Conservation (phyloP, 2,888 invertebrate genomes). For the Calameuta pallipes region DNA sequence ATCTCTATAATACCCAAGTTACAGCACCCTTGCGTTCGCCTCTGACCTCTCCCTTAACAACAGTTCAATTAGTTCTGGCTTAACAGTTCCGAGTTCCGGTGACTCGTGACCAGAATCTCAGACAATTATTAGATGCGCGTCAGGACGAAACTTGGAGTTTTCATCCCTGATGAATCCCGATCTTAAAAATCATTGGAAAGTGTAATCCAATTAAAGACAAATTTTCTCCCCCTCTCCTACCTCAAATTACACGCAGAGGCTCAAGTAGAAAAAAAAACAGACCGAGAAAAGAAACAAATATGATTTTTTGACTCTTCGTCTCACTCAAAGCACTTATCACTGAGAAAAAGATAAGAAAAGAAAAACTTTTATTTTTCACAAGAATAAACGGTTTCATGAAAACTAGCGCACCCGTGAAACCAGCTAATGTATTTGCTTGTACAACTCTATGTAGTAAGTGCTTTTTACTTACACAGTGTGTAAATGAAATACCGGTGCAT, state of each 20-base stretch:
- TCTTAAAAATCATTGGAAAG: neutral
- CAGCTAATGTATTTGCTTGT: slow-evolving; percentile 46
- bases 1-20: slow-evolving; percentile 49
- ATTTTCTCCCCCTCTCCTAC: too few species aligned
- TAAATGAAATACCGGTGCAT: slow-evolving; percentile 49
- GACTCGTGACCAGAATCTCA: slow-evolving; percentile 52
- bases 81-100: slow-evolving; percentile 50
- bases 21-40: slow-evolving; percentile 36
- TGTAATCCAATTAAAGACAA: neutral
- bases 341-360: neutral
- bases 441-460: slow-evolving; percentile 21
- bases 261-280: neutral
- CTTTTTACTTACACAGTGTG: slow-evolving; percentile 22
- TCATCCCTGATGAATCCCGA: slow-evolving; percentile 14
- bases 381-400: neutral
- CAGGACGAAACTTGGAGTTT: slow-evolving; percentile 27
- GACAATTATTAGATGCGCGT: slow-evolving; percentile 38
- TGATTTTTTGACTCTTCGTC: neutral
- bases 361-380: neutral
- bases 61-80: slow-evolving; percentile 57
- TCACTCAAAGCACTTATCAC: neutral
- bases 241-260: too few species aligned
- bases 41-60: slow-evolving; percentile 25
- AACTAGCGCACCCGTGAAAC: slow-evolving; percentile 6
- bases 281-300: neutral